Base-by-base conservation (phyloP, 2,888 invertebrate species). In the Meiosimyza decipiens region DNA sequence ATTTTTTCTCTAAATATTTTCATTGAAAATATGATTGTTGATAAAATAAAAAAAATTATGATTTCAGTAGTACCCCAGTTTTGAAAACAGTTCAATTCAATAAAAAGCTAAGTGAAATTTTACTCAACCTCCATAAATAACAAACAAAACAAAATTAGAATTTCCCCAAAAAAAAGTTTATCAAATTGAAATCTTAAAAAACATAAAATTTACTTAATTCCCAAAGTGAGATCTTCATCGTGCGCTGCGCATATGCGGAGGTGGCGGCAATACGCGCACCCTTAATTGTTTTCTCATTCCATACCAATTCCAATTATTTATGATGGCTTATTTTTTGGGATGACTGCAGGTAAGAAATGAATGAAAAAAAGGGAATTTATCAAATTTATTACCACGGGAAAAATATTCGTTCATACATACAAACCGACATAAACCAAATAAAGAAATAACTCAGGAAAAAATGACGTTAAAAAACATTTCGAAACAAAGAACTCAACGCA, bases 391-490 rank as follows among this genome's bases (percentile, higher is more conserved):
- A 54, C 74, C 63, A 50, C 18, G 13, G 77, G 79, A 64, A 72
- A 60, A 66, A 50, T 67, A 72, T 59, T 71, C 80, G 13, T 47
- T 16, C 16, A 62, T 47, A 28, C n/a, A 33, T 60, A 13, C 15
- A 28, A 59, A 66, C 33, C 33, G 77, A 78, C 64, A 72, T 69
- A 67, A 62, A 64, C 74, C 64, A 71, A 82, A 82, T 82, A 78
- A 82, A 82, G 83, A 82, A 81, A 82, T 82, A 82, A 82, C 81
- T 82, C 81, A 82, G 9, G 79, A 76, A 81, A 79, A 81, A 71
- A 73, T 75, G 69, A 47, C 51, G 71, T 51, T 16, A 50, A 60
- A 22, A 52, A 73, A 59, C 40, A n/a, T 16, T 22, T 55, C 47
- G 16, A 3, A 67, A 47, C 47, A 55, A 64, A 18, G 50, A 52